A percentile compares a stretch with the other conserved stretches of the same genome.
Evolutionary conservation across 2,113 vertebrate genomes (phyloP).

Genomic region (Sceloporus tristichus): DNA sequence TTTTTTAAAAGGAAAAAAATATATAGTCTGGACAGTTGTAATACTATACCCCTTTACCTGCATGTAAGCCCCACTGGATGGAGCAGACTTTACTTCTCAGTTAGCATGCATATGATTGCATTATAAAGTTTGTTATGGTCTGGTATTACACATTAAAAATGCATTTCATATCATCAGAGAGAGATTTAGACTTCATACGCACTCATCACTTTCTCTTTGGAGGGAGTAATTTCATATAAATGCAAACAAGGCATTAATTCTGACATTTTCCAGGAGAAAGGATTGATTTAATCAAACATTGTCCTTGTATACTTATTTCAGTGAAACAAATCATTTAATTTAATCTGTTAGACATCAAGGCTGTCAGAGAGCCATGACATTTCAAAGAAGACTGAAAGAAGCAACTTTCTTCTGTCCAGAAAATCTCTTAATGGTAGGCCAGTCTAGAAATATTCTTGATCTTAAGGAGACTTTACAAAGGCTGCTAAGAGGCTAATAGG

Average conservation of each 20-base stretch:
- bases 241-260: conserved; percentile 61
- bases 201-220: conserved; percentile 45
- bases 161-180: conserved; percentile 25
- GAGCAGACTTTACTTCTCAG: neutral
- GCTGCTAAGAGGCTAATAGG: neutral
- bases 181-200: conserved; percentile 23
- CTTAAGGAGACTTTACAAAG: conserved; percentile 46
- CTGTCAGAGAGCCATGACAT: conserved; percentile 60
- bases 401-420: conserved; percentile 21
- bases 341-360: conserved; percentile 60
- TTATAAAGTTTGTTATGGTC: conserved; percentile 31
- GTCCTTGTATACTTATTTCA: conserved; percentile 36
- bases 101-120: neutral
- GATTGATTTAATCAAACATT: conserved; percentile 58
- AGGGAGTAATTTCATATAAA: conserved; percentile 53
- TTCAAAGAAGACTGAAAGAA: conserved; percentile 57
- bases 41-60: neutral
- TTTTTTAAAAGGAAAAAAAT: conserved; percentile 23
- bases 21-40: neutral
- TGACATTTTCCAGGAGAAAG: conserved; percentile 67
- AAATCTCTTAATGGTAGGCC: conserved; percentile 27
- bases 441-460: conserved; percentile 34
- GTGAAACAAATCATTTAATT: conserved; percentile 57
- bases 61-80: neutral
- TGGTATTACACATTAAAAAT: neutral